Evolutionary conservation across 1,140 invertebrate species (phyloP).

Genomic region (Formica selysi): DNA sequence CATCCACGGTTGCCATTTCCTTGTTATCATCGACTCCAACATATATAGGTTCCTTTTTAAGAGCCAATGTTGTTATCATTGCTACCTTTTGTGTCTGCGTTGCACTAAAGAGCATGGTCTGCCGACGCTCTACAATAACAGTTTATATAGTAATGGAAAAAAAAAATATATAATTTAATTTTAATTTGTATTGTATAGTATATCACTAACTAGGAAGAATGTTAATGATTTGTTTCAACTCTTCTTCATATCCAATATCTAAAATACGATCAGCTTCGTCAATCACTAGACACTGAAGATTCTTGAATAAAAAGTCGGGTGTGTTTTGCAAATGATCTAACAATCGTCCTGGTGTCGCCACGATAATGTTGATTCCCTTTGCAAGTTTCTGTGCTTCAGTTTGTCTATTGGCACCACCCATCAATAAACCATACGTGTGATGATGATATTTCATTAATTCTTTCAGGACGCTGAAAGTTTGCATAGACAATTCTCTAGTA

Average conservation of each 20-base stretch:
- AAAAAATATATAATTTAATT: slow-evolving; percentile 8
- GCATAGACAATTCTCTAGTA: slow-evolving; percentile 98
- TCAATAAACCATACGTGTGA: slow-evolving; percentile 95
- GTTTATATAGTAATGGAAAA: neutral
- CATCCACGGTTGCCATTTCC: slow-evolving; percentile 96
- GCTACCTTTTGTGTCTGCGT: slow-evolving; percentile 98
- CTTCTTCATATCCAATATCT: slow-evolving; percentile 99
- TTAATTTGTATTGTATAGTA: slow-evolving; percentile 11
- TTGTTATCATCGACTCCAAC: slow-evolving; percentile 97
- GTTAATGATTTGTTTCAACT: slow-evolving; percentile 98
- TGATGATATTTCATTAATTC: slow-evolving; percentile 96
- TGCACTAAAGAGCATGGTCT: slow-evolving; percentile 99
- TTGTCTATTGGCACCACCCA: slow-evolving; percentile 97
- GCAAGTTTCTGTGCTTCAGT: slow-evolving; percentile 97
- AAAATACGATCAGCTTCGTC: slow-evolving; percentile 99
- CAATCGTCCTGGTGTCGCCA: slow-evolving; percentile 99
- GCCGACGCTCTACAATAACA: slow-evolving; percentile 92
- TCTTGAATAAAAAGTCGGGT: slow-evolving; percentile 97
- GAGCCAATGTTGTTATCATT: slow-evolving; percentile 94
- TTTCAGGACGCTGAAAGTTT: slow-evolving; percentile 98
- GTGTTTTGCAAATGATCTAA: slow-evolving; percentile 99
- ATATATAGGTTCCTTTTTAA: slow-evolving; percentile 98
- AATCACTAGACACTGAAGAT: slow-evolving; percentile 98
- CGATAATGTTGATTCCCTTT: slow-evolving; percentile 98
- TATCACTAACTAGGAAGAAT: slow-evolving; percentile 95